These are phyloP conservation scores for Hirtodrosophila trivittata DNA, from an alignment of 2,888 invertebrate genomes.

Conservation along the genomic window DNA sequence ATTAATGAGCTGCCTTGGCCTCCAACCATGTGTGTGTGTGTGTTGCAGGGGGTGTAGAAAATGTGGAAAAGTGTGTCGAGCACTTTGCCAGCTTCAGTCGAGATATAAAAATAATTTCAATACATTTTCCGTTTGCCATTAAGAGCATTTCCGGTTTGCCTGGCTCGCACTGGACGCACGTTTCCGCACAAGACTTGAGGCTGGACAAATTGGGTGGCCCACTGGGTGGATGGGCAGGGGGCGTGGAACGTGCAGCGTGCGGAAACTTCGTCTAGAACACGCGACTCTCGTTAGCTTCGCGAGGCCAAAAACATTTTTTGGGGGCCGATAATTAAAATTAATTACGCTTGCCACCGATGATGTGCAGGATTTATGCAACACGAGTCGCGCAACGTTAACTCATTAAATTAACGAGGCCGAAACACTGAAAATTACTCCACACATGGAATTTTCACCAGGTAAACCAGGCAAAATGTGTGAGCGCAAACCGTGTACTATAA, in stretches of 20 bases:
- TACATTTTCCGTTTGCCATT: conserved; percentile 74
- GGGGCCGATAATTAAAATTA: conserved; percentile 80
- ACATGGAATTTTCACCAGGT: conserved; percentile 22
- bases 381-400: conserved; percentile 38
- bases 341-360: conserved; percentile 69
- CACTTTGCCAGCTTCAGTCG: conserved; percentile 39
- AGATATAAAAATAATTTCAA: conserved; percentile 72
- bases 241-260: not conserved
- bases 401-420: conserved; percentile 60
- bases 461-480: conserved; percentile 6
- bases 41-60: not conserved
- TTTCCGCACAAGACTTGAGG: conserved; percentile 40
- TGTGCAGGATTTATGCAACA: conserved; percentile 67
- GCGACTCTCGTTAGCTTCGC: conserved; percentile 40
- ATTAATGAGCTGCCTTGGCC: conserved; percentile 49
- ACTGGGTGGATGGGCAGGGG: not conserved
- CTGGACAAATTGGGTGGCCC: conserved; percentile 18
- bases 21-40: conserved; percentile 2
- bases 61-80: conserved; percentile 6
- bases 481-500: too few relatives aligned
- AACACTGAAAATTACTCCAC: conserved; percentile 44
- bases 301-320: conserved; percentile 16
- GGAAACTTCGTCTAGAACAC: conserved; percentile 18
- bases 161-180: conserved; percentile 38
- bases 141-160: conserved; percentile 65